A percentile compares a stretch with the other conserved stretches of the same genome.
Evolutionary conservation across 2,113 vertebrate genomes (phyloP).

Genomic region (Bostrychus sinensis): DNA sequence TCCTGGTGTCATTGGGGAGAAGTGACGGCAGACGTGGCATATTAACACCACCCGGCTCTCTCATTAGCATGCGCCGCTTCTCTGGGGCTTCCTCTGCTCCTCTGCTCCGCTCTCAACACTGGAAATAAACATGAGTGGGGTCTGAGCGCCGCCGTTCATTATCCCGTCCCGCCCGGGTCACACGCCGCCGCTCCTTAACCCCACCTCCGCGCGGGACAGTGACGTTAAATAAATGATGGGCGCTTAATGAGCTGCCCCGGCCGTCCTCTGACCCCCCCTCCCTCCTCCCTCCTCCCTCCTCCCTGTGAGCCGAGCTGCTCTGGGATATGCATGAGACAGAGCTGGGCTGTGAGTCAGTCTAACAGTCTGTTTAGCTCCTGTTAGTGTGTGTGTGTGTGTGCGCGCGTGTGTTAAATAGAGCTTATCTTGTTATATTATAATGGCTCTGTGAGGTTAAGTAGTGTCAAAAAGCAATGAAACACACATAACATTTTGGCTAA

Average conservation of each 20-base stretch:
- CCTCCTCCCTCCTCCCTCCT: too few relatives aligned
- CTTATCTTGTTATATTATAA: too few relatives aligned
- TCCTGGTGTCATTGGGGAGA: background rate
- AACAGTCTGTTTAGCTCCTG: background rate
- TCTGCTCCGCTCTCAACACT: constrained; percentile 29
- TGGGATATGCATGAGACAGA: background rate
- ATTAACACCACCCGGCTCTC: constrained; percentile 41
- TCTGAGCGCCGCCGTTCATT: constrained; percentile 40
- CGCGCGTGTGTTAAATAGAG: background rate
- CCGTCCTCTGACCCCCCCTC: background rate
- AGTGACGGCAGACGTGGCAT: background rate
- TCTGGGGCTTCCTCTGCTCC: constrained; percentile 12
- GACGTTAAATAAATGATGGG: constrained; percentile 60
- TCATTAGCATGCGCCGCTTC: constrained; percentile 56
- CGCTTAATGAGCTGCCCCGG: constrained; percentile 1
- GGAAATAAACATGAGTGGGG: constrained; percentile 65
- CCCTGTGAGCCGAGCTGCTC: background rate
- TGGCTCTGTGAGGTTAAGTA: too few relatives aligned
- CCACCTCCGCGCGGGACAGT: constrained; percentile 43
- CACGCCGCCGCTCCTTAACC: constrained; percentile 39
- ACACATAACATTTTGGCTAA: too few relatives aligned
- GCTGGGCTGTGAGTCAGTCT: background rate
- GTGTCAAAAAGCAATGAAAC: too few relatives aligned
- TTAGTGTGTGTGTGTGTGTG: background rate
- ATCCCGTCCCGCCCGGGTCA: constrained; percentile 31